Conservation (phyloP, 2,797 vertebrate species). For the Galagoides demidoff region DNA sequence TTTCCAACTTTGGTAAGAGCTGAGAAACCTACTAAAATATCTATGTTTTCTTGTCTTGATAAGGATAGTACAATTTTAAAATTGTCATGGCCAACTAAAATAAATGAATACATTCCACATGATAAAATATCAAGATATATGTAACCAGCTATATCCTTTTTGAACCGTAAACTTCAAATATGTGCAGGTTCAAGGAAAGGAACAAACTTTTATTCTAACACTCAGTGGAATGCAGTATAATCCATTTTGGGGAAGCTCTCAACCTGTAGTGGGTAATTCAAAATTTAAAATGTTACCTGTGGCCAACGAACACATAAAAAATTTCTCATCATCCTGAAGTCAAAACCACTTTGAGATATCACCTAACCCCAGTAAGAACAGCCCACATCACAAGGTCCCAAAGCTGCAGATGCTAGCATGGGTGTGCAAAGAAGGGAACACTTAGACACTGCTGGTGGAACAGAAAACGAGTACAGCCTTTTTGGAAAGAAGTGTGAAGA, state of each 20-base stretch:
- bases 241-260: constrained; percentile 2
- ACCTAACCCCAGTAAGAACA: no score
- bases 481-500: no score
- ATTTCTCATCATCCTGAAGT: no score
- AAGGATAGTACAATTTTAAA: background rate
- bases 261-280: background rate
- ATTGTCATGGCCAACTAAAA: constrained; percentile 18
- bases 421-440: no score
- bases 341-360: no score
- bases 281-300: constrained; percentile 1
- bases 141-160: background rate
- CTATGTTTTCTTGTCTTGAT: background rate
- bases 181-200: background rate
- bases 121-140: constrained; percentile 7
- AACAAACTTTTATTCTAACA: background rate
- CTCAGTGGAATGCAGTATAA: constrained; percentile 36
- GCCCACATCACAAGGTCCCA: no score
- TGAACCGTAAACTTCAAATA: constrained; percentile 47
- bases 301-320: no score
- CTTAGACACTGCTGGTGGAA: no score
- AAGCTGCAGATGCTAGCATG: no score
- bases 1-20: constrained; percentile 42
- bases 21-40: background rate
- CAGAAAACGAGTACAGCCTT: no score
- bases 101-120: background rate